Evolutionary conservation across 2,113 vertebrate species (phyloP).

Genomic region (Seriola quinqueradiata): DNA sequence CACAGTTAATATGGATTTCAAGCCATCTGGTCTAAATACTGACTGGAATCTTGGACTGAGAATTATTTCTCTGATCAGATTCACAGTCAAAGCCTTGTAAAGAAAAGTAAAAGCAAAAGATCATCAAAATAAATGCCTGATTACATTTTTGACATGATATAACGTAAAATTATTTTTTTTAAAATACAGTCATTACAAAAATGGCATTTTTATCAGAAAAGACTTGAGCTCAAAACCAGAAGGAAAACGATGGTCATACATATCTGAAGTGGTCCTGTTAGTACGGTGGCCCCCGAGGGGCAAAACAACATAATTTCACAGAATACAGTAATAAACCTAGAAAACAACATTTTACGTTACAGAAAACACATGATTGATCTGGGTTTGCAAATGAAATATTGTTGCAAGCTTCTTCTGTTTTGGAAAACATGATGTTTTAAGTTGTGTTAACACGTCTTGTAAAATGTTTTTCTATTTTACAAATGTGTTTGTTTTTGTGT

Average conservation of each 20-base stretch:
- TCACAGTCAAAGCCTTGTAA: slow-evolving; percentile 6
- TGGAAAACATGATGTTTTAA: neutral
- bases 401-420: neutral
- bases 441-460: neutral
- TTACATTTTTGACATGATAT: neutral
- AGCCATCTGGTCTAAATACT: neutral
- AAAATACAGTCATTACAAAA: neutral
- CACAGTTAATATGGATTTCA: neutral
- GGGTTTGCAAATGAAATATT: neutral
- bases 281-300: neutral
- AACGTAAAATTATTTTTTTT: neutral
- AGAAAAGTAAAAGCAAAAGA: neutral
- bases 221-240: too few relatives aligned
- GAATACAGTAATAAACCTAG: too few relatives aligned
- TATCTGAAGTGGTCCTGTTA: neutral
- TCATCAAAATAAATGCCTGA: neutral
- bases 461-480: neutral
- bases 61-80: neutral
- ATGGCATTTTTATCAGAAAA: too few relatives aligned
- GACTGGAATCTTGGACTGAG: neutral
- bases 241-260: neutral
- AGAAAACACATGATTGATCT: neutral
- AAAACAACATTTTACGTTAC: neutral
- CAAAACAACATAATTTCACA: neutral
- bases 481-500: neutral